These are phyloP conservation scores for Drymodes brunneopygia DNA, from an alignment of 2,113 vertebrate genomes.

Conservation along the genomic window DNA sequence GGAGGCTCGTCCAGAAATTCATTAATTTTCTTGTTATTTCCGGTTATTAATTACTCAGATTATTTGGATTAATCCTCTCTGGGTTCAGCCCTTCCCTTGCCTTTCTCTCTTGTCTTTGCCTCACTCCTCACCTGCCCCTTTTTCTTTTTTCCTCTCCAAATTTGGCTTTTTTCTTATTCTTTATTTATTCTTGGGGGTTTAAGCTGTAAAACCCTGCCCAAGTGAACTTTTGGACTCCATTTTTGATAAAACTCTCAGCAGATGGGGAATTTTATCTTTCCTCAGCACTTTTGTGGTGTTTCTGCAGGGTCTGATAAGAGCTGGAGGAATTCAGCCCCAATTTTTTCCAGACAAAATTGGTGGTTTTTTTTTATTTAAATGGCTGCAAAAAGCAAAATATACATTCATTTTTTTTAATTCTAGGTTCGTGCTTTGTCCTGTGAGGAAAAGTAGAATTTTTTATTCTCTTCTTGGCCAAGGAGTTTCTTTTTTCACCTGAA, in stretches of 20 bases:
- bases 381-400: neutral
- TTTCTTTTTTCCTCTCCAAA: neutral
- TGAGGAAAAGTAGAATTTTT: neutral
- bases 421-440: neutral
- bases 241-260: slow-evolving; percentile 3
- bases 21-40: neutral
- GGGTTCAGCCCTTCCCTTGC: neutral
- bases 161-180: neutral
- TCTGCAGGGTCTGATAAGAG: neutral
- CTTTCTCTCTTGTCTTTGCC: neutral
- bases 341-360: neutral
- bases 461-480: neutral
- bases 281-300: neutral
- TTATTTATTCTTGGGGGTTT: neutral
- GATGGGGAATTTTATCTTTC: slow-evolving; percentile 7
- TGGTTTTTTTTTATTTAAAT: neutral
- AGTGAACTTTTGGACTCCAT: neutral
- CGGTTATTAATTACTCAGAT: neutral
- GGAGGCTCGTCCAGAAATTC: neutral
- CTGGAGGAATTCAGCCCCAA: neutral
- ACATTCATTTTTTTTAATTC: fast-evolving
- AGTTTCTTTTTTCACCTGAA: neutral
- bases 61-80: neutral
- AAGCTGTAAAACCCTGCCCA: neutral
- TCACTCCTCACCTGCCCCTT: neutral